Percentiles rank a stretch among this genome's conserved stretches.
These are phyloP conservation scores for Dione juno DNA, from an alignment of 2,888 invertebrate genomes.

Conservation along the genomic window DNA sequence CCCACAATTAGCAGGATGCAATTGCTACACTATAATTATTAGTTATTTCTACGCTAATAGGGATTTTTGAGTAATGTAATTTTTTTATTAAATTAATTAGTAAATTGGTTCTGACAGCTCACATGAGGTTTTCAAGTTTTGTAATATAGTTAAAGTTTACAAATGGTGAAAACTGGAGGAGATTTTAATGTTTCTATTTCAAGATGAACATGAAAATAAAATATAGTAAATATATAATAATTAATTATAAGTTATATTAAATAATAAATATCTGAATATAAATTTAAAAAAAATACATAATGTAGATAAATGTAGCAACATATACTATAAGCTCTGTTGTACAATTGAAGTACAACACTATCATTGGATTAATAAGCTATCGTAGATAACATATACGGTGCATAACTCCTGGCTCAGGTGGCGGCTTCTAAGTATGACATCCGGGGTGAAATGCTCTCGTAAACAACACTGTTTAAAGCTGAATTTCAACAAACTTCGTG, in stretches of 20 bases:
- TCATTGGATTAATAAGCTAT: slow-evolving; percentile 9
- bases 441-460: slow-evolving; percentile 47
- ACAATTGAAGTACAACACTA: background rate
- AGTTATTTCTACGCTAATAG: background rate
- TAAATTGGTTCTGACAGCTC: background rate
- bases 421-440: slow-evolving; percentile 38
- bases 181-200: too few relatives aligned
- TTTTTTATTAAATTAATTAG: slow-evolving; percentile 10
- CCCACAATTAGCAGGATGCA: background rate
- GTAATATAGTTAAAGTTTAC: background rate
- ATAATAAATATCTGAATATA: background rate
- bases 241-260: too few relatives aligned
- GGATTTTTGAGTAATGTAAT: background rate
- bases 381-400: slow-evolving; percentile 29
- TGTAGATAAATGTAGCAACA: background rate
- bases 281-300: background rate
- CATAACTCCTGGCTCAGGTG: slow-evolving; percentile 45
- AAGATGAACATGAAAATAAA: too few relatives aligned
- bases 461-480: slow-evolving; percentile 57
- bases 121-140: background rate
- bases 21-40: background rate
- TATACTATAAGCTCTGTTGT: background rate
- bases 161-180: too few relatives aligned
- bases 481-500: slow-evolving; percentile 53
- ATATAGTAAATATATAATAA: too few relatives aligned